These are phyloP conservation scores for Cyclophora punctaria DNA, from an alignment of 2,888 invertebrate genomes.

Conservation along the genomic window DNA sequence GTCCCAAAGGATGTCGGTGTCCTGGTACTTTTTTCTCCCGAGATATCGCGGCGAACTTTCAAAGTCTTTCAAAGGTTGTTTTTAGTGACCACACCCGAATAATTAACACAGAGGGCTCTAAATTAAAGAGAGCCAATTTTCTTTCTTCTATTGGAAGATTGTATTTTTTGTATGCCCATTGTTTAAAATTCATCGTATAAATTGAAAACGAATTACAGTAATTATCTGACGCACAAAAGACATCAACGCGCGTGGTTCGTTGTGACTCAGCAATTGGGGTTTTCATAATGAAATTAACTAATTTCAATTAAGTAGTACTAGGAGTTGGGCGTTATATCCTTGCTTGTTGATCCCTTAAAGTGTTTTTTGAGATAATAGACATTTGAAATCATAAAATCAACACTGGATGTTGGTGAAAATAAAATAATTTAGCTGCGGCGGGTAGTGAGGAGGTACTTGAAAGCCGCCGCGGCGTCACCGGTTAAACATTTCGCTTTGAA, in stretches of 20 bases:
- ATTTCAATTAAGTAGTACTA: no score
- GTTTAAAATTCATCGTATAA: no score
- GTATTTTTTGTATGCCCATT: no score
- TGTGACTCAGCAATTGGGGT: no score
- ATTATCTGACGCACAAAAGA: slow-evolving; percentile 9
- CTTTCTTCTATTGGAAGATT: no score
- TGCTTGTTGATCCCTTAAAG: no score
- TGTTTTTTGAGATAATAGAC: background rate
- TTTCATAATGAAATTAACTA: no score
- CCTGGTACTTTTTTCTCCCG: slow-evolving; percentile 59
- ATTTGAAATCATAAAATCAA: slow-evolving; percentile 16
- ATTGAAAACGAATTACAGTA: no score
- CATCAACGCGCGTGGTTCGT: slow-evolving; percentile 10
- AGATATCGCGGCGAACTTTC: slow-evolving; percentile 38
- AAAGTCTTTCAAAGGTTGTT: slow-evolving; percentile 21
- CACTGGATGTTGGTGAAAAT: slow-evolving; percentile 47
- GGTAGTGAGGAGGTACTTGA: slow-evolving; percentile 35
- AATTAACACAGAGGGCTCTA: no score
- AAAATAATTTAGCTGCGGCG: slow-evolving; percentile 35
- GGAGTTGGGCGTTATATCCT: no score
- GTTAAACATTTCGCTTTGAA: slow-evolving; percentile 46
- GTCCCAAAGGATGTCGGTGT: slow-evolving; percentile 54
- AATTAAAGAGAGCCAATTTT: no score
- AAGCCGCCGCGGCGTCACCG: slow-evolving; percentile 48
- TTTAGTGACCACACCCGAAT: background rate